A percentile compares a stretch with the other conserved stretches of the same genome.
These are phyloP conservation scores for Junonia oenone DNA, from an alignment of 2,888 invertebrate species.

Conservation along the genomic window DNA sequence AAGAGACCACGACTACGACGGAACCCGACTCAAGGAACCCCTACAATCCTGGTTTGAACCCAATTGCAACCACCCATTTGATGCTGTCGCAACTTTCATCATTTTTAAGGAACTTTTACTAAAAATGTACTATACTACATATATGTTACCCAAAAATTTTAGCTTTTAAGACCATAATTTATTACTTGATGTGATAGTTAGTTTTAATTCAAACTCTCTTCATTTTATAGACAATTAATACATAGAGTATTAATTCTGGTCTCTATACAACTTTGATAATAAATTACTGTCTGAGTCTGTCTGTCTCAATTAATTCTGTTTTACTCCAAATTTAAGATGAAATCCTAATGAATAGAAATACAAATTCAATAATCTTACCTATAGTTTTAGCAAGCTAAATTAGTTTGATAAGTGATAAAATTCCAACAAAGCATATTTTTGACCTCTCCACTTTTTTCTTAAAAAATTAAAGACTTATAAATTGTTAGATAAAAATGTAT, in stretches of 20 bases:
- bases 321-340: not conserved
- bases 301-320: too few relatives aligned
- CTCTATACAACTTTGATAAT: not conserved
- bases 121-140: constrained; percentile 23
- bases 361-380: too few relatives aligned
- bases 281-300: too few relatives aligned
- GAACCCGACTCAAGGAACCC: constrained; percentile 38
- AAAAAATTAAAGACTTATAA: too few relatives aligned
- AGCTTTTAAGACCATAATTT: constrained; percentile 14
- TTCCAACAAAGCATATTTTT: too few relatives aligned
- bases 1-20: constrained; percentile 41
- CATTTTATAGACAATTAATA: not conserved
- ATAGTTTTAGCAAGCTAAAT: too few relatives aligned
- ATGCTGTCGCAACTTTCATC: constrained; percentile 56
- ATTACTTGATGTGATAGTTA: constrained; percentile 25
- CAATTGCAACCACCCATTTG: constrained; percentile 41
- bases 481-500: too few relatives aligned
- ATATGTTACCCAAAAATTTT: not conserved
- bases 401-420: too few relatives aligned
- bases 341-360: not conserved
- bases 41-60: constrained; percentile 42
- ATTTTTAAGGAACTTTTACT: constrained; percentile 58
- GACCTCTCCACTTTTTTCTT: too few relatives aligned
- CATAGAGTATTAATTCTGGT: not conserved
- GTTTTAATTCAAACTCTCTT: not conserved